phyloP scores from a whole-genome alignment of 1,140 invertebrate species.

The Brachionus asplanchnoidis region DNA sequence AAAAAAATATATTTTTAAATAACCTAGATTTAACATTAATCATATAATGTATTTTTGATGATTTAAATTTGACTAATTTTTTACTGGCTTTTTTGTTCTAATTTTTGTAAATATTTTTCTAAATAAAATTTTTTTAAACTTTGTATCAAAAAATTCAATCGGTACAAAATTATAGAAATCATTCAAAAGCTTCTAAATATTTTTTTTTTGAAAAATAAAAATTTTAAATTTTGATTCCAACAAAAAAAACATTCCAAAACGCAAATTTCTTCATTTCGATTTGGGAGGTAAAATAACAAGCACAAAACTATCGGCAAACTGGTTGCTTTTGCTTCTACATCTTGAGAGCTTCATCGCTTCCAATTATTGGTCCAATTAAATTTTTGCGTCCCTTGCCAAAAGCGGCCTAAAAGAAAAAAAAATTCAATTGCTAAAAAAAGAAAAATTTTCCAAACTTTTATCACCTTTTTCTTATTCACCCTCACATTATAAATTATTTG shows the following conservation, averaged over 20 bases:
- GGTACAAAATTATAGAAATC: no score
- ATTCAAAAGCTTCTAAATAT: no score
- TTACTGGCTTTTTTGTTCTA: no score
- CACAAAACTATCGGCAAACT: neutral
- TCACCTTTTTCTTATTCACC: conserved; percentile 12
- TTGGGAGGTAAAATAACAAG: neutral
- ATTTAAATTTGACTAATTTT: no score
- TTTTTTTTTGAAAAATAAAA: neutral
- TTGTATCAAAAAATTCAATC: no score
- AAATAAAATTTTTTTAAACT: no score
- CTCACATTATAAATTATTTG: conserved; percentile 15
- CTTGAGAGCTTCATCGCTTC: conserved; percentile 13
- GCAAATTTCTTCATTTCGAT: neutral
- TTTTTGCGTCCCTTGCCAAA: neutral
- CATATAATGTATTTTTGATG: no score
- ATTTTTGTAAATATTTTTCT: no score
- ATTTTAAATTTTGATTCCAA: neutral
- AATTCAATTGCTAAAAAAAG: neutral
- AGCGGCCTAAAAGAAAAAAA: neutral
- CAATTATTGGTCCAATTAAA: conserved; percentile 3
- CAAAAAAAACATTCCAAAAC: neutral
- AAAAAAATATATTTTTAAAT: no score
- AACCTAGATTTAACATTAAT: no score
- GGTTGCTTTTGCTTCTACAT: neutral
- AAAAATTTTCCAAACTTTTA: neutral